Conservation (phyloP, 2,888 invertebrate genomes). For the Clusia tigrina region DNA sequence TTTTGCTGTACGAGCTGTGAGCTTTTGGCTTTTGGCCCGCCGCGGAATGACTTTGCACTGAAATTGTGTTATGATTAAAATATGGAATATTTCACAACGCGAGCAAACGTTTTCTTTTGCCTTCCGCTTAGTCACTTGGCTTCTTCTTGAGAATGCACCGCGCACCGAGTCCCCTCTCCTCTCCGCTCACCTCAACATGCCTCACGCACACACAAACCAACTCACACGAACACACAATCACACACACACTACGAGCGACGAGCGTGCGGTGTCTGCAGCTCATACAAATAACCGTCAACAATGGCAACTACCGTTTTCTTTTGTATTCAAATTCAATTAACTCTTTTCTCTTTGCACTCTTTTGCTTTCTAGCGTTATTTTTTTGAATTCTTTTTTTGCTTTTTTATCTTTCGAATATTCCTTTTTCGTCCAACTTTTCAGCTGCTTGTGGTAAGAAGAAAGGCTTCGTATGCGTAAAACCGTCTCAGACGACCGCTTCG, state of each 20-base stretch:
- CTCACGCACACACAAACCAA: no score
- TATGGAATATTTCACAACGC: no score
- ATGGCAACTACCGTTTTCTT: slow-evolving; percentile 16
- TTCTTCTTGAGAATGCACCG: background rate
- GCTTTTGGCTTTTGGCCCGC: no score
- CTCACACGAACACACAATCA: no score
- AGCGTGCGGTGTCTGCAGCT: no score
- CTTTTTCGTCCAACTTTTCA: slow-evolving; percentile 13
- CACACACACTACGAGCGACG: no score
- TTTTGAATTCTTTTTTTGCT: slow-evolving; percentile 10
- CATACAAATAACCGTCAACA: slow-evolving; percentile 45
- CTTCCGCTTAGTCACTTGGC: background rate
- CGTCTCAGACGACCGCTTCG: slow-evolving; percentile 50
- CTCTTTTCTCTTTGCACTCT: background rate
- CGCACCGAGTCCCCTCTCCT: no score
- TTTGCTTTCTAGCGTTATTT: background rate
- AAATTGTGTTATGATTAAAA: no score
- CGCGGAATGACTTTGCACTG: no score
- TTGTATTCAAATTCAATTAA: slow-evolving; percentile 41
- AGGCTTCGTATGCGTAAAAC: slow-evolving; percentile 20
- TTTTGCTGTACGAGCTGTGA: no score
- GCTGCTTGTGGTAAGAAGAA: slow-evolving; percentile 15
- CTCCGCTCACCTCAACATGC: no score
- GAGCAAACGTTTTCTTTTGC: slow-evolving; percentile 11
- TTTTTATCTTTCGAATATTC: slow-evolving; percentile 19